Evolutionary conservation across 2,888 invertebrate genomes (phyloP).

Genomic region (Lycophotia porphyrea): DNA sequence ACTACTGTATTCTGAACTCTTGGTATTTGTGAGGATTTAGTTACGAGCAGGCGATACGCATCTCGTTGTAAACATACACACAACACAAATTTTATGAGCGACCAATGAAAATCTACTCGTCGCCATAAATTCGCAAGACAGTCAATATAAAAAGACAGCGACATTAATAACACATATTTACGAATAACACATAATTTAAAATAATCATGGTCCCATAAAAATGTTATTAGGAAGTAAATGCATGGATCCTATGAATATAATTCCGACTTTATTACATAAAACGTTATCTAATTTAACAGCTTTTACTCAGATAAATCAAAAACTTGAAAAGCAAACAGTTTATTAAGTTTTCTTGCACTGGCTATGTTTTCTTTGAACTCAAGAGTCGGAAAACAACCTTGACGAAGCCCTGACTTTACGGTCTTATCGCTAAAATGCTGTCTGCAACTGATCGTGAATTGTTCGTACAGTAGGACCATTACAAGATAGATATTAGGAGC

Average conservation of each 20-base stretch:
- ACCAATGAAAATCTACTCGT: slow-evolving; percentile 21
- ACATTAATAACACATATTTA: slow-evolving; percentile 29
- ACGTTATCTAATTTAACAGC: background rate
- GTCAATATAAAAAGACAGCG: slow-evolving; percentile 19
- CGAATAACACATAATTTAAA: slow-evolving; percentile 39
- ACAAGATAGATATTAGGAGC: background rate
- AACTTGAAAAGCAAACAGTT: background rate
- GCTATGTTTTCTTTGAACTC: background rate
- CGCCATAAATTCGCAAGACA: slow-evolving; percentile 29
- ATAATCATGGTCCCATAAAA: slow-evolving; percentile 48
- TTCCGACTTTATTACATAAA: background rate
- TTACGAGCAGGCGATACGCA: slow-evolving; percentile 20
- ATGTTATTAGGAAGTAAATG: slow-evolving; percentile 25
- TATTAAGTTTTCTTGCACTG: background rate
- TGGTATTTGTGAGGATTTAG: slow-evolving; percentile 31
- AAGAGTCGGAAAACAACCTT: background rate
- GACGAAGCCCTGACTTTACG: background rate
- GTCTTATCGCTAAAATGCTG: background rate
- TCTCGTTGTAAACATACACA: background rate
- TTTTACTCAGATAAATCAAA: background rate
- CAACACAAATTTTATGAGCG: slow-evolving; percentile 29
- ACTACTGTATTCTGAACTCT: slow-evolving; percentile 40
- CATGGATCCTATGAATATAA: background rate
- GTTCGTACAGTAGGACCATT: background rate
- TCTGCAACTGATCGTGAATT: background rate